These are phyloP conservation scores for Volucella bombylans DNA, from an alignment of 2,888 invertebrate species.

Conservation along the genomic window DNA sequence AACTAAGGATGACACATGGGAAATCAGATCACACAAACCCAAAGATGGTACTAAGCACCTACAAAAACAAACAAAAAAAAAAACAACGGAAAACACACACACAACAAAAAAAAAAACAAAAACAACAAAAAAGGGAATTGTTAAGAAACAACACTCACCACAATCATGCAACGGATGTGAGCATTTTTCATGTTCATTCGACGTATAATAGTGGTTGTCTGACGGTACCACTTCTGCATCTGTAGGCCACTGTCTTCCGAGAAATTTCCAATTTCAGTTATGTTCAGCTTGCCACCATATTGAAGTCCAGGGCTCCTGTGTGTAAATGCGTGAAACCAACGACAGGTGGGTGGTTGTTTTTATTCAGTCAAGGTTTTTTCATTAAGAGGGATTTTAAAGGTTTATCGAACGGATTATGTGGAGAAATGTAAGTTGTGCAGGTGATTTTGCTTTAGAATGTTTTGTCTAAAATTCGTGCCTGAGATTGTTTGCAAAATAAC, in stretches of 20 bases:
- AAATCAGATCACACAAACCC: slow-evolving; percentile 73
- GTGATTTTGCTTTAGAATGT: no score
- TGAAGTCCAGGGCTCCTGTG: slow-evolving; percentile 84
- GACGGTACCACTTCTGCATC: slow-evolving; percentile 78
- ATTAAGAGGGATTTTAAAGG: not conserved
- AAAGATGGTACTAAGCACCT: slow-evolving; percentile 13
- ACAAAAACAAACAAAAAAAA: slow-evolving; percentile 4
- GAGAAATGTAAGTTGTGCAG: slow-evolving; percentile 14
- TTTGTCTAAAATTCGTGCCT: not conserved
- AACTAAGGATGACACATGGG: slow-evolving; percentile 74
- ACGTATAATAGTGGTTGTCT: slow-evolving; percentile 78
- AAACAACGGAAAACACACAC: no score
- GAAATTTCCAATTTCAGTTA: slow-evolving; percentile 84
- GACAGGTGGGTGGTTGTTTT: slow-evolving; percentile 18
- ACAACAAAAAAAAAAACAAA: no score
- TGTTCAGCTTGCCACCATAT: slow-evolving; percentile 83
- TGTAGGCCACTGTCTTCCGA: slow-evolving; percentile 78
- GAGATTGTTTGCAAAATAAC: not conserved
- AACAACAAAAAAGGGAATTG: not conserved
- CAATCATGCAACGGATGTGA: slow-evolving; percentile 84
- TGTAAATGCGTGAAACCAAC: not conserved
- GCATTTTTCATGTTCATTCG: slow-evolving; percentile 85
- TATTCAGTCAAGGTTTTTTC: not conserved
- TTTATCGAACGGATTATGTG: slow-evolving; percentile 2
- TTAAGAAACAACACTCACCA: slow-evolving; percentile 80